These are phyloP conservation scores for Drosophila nr. fundita DNA, from an alignment of 2,888 invertebrate genomes.

Conservation along the genomic window DNA sequence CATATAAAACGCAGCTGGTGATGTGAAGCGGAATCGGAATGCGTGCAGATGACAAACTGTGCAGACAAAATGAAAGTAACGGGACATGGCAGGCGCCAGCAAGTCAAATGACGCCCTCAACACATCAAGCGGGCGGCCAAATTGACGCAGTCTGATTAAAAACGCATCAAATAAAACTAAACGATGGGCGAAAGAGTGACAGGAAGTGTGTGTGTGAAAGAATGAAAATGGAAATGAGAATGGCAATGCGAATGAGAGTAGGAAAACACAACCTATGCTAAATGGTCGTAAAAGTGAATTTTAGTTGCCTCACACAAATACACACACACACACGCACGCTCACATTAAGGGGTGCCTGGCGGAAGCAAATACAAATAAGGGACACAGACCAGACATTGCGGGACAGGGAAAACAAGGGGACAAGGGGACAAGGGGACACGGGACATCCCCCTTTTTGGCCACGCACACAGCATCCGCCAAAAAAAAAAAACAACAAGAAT, in stretches of 20 bases:
- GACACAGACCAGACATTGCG: constrained; percentile 39
- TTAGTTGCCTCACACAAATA: constrained; percentile 46
- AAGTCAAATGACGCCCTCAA: constrained; percentile 50
- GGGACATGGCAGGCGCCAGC: constrained; percentile 17
- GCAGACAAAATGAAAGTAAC: background rate
- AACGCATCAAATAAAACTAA: constrained; percentile 69
- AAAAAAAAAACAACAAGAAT: constrained; percentile 33
- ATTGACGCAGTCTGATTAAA: constrained; percentile 74
- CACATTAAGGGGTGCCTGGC: constrained; percentile 55
- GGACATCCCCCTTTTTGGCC: constrained; percentile 47
- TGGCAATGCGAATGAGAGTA: constrained; percentile 23
- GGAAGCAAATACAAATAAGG: constrained; percentile 66
- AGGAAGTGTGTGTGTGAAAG: background rate
- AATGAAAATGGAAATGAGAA: constrained; percentile 3
- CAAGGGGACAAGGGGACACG: constrained; percentile 30
- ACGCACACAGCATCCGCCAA: constrained; percentile 54
- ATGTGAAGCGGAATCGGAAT: constrained; percentile 21
- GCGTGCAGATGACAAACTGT: constrained; percentile 29
- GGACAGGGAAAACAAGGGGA: constrained; percentile 30
- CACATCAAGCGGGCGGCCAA: constrained; percentile 56
- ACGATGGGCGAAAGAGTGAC: constrained; percentile 21
- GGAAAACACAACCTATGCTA: constrained; percentile 65
- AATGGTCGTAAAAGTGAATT: constrained; percentile 71
- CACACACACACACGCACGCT: constrained; percentile 13
- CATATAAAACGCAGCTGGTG: constrained; percentile 44